Evolutionary conservation across 1,140 invertebrate species (phyloP), one percentile per base, ranked within the genome.

Genomic region (Aplysia californica): DNA sequence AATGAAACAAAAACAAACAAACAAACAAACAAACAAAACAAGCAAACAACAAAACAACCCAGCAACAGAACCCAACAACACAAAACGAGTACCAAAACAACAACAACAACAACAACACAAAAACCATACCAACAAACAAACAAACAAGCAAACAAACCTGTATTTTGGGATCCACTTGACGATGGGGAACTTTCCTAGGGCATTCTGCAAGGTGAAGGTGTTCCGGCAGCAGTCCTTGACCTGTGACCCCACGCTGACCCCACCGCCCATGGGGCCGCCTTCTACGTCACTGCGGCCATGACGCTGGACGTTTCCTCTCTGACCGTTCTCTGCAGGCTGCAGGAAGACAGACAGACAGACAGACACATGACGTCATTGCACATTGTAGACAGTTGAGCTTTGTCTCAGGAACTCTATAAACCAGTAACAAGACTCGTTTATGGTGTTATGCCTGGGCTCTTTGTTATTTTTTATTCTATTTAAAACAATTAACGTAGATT

Each of bases 111-210:
- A 66, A 66, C 26, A 10, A 33, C 38, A 66, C 3, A 6, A 10
- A 10, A 66, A 18, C 33, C n/a, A 2, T 26, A 23, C 80, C 86
- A n/a, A n/a, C n/a, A n/a, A n/a, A n/a, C n/a, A n/a, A n/a, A n/a
- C n/a, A n/a, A n/a, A n/a, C n/a, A n/a, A n/a, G n/a, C n/a, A n/a
- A n/a, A n/a, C n/a, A n/a, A n/a, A n/a, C 86, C 77, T 80, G 77
- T 87, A 87, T 75, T 84, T 84, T 2, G 84, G 83, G 44, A 87
- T 73, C 86, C 86, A 87, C 79, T 82, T 82, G 50, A 80, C 69
- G 59, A 86, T 85, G 31, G 86, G 86, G 61, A 87, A 76, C 78
- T 82, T 84, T 4, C 78, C 75, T 76, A 82, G 83, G 36, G 82
- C 72, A 15, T 56, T 81, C 31, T 83, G 72, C 23, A 80, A 26